Evolutionary conservation across 2,797 vertebrate genomes (phyloP).

Genomic region (Sebastolobus altivelis): DNA sequence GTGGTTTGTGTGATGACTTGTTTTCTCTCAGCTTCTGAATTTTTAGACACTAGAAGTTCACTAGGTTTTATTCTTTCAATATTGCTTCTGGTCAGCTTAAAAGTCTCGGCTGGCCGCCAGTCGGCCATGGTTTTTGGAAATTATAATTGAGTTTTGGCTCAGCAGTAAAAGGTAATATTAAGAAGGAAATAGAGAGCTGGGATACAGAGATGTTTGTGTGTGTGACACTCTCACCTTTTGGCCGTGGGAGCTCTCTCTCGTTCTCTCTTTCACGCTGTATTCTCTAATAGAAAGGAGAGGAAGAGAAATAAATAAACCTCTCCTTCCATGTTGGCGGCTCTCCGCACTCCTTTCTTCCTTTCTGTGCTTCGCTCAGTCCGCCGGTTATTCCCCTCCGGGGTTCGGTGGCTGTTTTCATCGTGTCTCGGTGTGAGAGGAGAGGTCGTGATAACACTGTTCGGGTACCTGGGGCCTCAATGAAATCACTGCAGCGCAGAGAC

Average conservation of each 20-base stretch:
- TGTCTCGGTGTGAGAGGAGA: not conserved
- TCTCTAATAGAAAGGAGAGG: constrained; percentile 3
- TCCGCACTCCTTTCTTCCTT: not conserved
- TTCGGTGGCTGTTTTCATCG: constrained; percentile 10
- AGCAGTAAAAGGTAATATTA: too few species aligned
- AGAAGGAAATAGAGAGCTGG: too few species aligned
- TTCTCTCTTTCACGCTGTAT: not conserved
- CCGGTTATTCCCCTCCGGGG: constrained; percentile 33
- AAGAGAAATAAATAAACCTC: not conserved
- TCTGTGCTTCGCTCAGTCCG: not conserved
- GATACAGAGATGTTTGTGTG: not conserved
- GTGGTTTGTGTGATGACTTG: too few species aligned
- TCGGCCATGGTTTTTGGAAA: too few species aligned
- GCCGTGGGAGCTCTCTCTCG: not conserved
- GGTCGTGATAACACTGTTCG: constrained; percentile 27
- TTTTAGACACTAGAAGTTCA: too few species aligned
- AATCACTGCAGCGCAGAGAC: constrained; percentile 41
- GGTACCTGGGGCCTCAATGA: constrained; percentile 40
- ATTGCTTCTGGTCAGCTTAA: too few species aligned
- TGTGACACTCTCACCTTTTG: constrained; percentile 8
- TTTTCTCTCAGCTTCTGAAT: too few species aligned
- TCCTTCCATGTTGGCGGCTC: not conserved
- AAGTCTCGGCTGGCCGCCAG: too few species aligned
- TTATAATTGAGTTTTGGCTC: too few species aligned
- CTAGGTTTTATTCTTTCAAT: too few species aligned